These are phyloP conservation scores for Aspidiotus rigidus DNA, from an alignment of 2,888 invertebrate genomes.

Conservation along the genomic window DNA sequence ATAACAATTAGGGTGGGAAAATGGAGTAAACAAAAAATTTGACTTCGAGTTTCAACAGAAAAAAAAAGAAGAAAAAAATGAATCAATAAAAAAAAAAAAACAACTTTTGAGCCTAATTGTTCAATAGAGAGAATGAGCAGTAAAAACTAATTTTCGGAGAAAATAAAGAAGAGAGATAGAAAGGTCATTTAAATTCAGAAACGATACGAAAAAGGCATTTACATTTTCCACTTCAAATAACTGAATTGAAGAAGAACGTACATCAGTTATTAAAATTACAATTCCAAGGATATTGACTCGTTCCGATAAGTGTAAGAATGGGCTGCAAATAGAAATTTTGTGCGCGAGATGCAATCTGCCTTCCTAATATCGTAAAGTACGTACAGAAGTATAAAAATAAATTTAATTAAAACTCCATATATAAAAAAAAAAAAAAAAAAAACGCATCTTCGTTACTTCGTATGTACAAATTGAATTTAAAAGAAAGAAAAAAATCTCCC, in stretches of 20 bases:
- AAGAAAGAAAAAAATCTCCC: conserved; percentile 25
- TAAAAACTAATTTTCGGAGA: too few species aligned
- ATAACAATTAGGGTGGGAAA: not conserved
- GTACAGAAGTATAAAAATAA: not conserved
- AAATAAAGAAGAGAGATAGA: too few species aligned
- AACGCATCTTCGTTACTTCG: not conserved
- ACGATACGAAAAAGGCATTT: conserved; percentile 2
- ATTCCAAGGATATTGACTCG: not conserved
- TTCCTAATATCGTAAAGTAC: not conserved
- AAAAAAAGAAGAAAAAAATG: too few species aligned
- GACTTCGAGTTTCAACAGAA: too few species aligned
- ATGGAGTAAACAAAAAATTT: not conserved
- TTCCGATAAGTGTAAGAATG: too few species aligned
- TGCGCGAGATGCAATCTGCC: not conserved
- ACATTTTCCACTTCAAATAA: not conserved
- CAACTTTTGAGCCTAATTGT: too few species aligned
- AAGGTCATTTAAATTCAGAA: too few species aligned
- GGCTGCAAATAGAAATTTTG: too few species aligned
- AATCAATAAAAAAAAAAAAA: too few species aligned
- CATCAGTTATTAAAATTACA: not conserved
- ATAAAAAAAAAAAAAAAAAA: conserved; percentile 22
- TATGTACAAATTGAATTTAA: conserved; percentile 16
- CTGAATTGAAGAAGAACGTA: not conserved
- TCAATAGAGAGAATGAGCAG: too few species aligned
- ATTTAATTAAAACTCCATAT: conserved; percentile 21